Conservation (phyloP, 2,888 invertebrate genomes). For the Dysmachus trigonus region DNA sequence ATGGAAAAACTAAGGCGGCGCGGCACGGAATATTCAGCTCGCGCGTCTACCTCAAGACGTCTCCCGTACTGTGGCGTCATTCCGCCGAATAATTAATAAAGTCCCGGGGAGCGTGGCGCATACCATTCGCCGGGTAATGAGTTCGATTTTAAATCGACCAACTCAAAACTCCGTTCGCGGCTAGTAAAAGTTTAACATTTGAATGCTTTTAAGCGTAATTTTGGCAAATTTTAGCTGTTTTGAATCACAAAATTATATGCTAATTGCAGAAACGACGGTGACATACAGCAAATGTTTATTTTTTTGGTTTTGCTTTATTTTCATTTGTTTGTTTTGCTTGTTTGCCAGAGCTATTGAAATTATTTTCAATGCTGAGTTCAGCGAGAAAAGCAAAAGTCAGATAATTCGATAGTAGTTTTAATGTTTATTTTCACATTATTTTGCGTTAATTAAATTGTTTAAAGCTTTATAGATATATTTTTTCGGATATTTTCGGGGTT, state of each 20-base stretch:
- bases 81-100: not conserved
- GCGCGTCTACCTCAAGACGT: not conserved
- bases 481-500: not conserved
- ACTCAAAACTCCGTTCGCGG: not conserved
- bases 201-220: not conserved
- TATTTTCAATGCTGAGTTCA: not conserved
- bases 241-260: not conserved
- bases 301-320: not conserved
- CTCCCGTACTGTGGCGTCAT: not conserved
- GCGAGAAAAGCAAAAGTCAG: not conserved
- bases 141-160: not conserved
- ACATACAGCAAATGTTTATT: not conserved
- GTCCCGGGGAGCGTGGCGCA: not conserved
- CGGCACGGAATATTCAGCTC: not conserved
- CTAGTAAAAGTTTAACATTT: not conserved
- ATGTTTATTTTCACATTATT: not conserved
- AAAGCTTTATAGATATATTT: not conserved
- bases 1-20: not conserved
- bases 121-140: not conserved
- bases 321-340: not conserved
- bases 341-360: not conserved
- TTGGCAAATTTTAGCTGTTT: not conserved
- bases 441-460: not conserved
- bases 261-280: not conserved
- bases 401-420: not conserved